Evolutionary conservation across 1,140 invertebrate species (phyloP).

Genomic region (Aphis craccivora): DNA sequence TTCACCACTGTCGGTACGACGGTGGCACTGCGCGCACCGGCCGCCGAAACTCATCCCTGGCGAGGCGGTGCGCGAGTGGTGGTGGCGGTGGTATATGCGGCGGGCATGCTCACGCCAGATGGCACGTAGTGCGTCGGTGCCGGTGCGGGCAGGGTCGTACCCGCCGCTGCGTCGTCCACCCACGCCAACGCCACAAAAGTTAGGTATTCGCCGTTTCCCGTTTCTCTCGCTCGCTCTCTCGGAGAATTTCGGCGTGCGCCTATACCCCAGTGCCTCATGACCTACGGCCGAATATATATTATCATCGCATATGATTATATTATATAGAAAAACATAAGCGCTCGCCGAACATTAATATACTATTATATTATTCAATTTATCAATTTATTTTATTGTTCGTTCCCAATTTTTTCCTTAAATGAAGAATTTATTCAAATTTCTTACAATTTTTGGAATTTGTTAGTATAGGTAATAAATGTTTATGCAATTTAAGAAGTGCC

Average conservation of each 20-base stretch:
- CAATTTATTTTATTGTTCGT: not conserved
- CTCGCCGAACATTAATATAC: not conserved
- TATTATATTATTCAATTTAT: not conserved
- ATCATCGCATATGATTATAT: not conserved
- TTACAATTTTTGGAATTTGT: not conserved
- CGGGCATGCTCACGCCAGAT: conserved; percentile 54
- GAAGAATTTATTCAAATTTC: not conserved
- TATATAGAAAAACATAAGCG: not conserved
- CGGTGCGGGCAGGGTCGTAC: conserved; percentile 28
- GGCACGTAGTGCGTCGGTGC: conserved; percentile 46
- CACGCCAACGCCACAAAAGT: not conserved
- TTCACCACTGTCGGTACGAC: conserved; percentile 18
- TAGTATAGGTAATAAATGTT: too few relatives aligned
- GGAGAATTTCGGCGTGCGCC: conserved; percentile 12
- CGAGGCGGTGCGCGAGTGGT: not conserved
- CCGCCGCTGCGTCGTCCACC: not conserved
- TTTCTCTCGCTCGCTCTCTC: not conserved
- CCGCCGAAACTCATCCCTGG: conserved; percentile 42
- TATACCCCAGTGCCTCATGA: too few relatives aligned
- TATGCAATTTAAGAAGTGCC: not conserved
- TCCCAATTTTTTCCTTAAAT: not conserved
- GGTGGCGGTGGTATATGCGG: conserved; percentile 21
- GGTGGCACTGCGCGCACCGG: conserved; percentile 44
- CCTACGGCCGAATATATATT: not conserved
- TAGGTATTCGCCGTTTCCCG: not conserved